phyloP scores from a whole-genome alignment of 2,797 vertebrate genomes.

The Cossypha dichroa region DNA sequence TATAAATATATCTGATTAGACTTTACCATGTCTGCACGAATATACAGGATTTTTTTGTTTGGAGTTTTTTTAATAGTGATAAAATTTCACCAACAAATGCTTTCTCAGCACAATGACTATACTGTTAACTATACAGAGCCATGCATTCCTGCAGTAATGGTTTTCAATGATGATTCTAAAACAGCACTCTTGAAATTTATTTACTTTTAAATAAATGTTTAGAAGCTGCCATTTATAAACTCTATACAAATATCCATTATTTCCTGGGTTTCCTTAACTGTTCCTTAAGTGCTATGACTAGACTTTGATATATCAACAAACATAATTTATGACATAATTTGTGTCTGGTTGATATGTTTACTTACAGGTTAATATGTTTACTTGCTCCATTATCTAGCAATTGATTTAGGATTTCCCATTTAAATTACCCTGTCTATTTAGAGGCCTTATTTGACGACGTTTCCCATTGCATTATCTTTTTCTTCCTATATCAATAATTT shows the following conservation, averaged over 20 bases:
- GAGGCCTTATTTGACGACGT: neutral
- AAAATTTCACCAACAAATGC: neutral
- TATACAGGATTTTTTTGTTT: neutral
- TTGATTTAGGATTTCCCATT: constrained; percentile 4
- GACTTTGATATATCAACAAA: constrained; percentile 11
- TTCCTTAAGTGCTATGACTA: neutral
- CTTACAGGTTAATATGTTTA: constrained; percentile 7
- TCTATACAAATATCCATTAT: neutral
- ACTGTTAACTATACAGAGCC: neutral
- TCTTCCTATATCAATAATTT: constrained; percentile 1
- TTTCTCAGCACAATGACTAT: neutral
- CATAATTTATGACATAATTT: neutral
- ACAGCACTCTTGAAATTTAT: neutral
- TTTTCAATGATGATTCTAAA: neutral
- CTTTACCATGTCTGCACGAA: neutral
- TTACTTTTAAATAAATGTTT: neutral
- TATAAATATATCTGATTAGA: neutral
- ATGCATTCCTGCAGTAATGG: neutral
- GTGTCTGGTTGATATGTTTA: neutral
- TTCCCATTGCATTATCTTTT: neutral
- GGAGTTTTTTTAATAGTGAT: neutral
- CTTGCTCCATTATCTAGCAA: constrained; percentile 7
- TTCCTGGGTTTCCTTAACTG: neutral
- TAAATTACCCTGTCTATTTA: constrained; percentile 12
- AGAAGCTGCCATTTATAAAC: neutral